A percentile compares a stretch with the other conserved stretches of the same genome.
phyloP scores from a whole-genome alignment of 2,113 vertebrate genomes.

The Parus major region DNA sequence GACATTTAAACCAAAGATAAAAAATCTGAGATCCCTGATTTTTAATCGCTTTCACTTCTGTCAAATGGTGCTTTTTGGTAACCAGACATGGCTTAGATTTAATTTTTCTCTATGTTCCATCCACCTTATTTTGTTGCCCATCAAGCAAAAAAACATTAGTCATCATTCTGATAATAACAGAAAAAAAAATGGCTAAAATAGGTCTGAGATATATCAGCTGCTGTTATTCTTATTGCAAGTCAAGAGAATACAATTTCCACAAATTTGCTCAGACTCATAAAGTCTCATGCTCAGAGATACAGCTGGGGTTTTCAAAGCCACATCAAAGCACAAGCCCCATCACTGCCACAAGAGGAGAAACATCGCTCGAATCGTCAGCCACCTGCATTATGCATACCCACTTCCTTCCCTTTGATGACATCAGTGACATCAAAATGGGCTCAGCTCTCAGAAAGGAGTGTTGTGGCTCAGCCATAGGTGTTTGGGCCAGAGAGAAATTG shows the following conservation, averaged over 20 bases:
- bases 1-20: background rate
- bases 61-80: background rate
- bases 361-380: fast-evolving
- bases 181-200: constrained; percentile 9
- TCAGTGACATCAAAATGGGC: background rate
- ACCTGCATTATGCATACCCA: background rate
- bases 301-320: background rate
- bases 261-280: background rate
- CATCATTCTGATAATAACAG: background rate
- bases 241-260: background rate
- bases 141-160: constrained; percentile 28
- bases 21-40: background rate
- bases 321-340: background rate
- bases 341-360: background rate
- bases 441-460: background rate
- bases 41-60: background rate
- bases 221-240: background rate
- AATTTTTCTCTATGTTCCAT: constrained; percentile 14
- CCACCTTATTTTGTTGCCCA: background rate
- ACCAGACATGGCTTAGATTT: background rate
- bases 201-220: background rate
- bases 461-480: background rate
- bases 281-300: constrained; percentile 14
- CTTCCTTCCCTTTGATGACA: background rate
- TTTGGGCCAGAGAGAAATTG: background rate